Evolutionary conservation across 2,888 invertebrate species (phyloP).

Genomic region (Apotomis turbidana): DNA sequence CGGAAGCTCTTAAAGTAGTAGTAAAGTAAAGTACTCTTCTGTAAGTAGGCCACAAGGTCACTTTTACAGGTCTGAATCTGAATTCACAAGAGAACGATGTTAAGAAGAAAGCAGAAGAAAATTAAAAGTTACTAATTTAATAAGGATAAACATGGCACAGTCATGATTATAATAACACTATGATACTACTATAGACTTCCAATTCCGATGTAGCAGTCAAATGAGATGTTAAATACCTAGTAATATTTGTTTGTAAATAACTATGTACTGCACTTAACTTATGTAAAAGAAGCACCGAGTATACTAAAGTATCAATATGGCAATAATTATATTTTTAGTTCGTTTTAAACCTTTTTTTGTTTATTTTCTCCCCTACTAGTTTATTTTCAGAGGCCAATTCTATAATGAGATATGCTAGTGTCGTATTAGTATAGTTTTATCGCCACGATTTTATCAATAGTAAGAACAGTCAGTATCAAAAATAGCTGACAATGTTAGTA

Average conservation of each 20-base stretch:
- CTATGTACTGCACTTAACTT: conserved; percentile 32
- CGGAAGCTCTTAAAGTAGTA: no score
- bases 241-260: conserved; percentile 37
- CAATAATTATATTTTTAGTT: conserved; percentile 15
- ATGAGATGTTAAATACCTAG: conserved; percentile 19
- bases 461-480: not conserved
- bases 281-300: conserved; percentile 27
- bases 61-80: no score
- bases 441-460: no score
- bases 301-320: conserved; percentile 6
- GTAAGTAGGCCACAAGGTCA: no score
- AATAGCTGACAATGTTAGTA: no score
- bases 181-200: not conserved
- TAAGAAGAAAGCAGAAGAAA: no score
- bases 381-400: not conserved
- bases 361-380: conserved; percentile 4
- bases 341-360: conserved; percentile 1
- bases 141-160: no score
- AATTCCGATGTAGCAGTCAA: not conserved
- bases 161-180: not conserved
- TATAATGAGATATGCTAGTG: no score
- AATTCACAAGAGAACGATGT: no score
- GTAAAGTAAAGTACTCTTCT: no score
- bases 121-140: no score
- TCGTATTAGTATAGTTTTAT: no score